These are phyloP conservation scores for Oncorhynchus nerka DNA, from an alignment of 2,113 vertebrate species.

Conservation along the genomic window DNA sequence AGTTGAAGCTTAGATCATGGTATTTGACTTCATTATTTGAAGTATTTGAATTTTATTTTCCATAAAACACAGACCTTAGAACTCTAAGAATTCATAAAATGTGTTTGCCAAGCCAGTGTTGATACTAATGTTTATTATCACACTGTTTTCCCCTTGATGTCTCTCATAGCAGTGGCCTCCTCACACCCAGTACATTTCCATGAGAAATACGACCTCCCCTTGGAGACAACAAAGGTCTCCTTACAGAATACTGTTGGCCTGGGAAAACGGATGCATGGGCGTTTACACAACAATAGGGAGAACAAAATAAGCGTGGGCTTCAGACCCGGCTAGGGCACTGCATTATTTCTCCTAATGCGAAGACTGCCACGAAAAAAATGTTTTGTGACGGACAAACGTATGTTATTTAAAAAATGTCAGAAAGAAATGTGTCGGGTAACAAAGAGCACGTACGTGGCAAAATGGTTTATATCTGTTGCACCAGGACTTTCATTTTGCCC, in stretches of 20 bases:
- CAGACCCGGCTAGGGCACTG: constrained; percentile 39
- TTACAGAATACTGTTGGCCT: constrained; percentile 45
- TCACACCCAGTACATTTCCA: constrained; percentile 56
- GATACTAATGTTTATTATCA: background rate
- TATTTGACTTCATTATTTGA: too few species aligned
- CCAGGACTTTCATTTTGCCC: constrained; percentile 36
- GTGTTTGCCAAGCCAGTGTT: background rate
- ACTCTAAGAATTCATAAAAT: too few species aligned
- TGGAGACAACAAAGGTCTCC: constrained; percentile 58
- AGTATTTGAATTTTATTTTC: too few species aligned
- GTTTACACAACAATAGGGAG: constrained; percentile 47
- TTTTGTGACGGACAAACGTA: background rate
- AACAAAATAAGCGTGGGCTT: constrained; percentile 30
- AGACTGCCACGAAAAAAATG: constrained; percentile 9
- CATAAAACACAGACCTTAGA: too few species aligned
- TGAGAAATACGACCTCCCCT: constrained; percentile 61
- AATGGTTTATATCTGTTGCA: constrained; percentile 13
- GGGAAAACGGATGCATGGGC: constrained; percentile 42
- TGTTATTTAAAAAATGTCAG: background rate
- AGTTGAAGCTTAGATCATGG: too few species aligned
- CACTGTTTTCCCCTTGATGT: constrained; percentile 27
- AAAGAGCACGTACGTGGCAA: background rate
- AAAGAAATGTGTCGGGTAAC: constrained; percentile 20
- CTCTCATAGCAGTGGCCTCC: constrained; percentile 23
- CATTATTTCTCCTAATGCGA: constrained; percentile 28